Evolutionary conservation across 1,140 invertebrate species (phyloP).

Genomic region (Drosophila sechellia): DNA sequence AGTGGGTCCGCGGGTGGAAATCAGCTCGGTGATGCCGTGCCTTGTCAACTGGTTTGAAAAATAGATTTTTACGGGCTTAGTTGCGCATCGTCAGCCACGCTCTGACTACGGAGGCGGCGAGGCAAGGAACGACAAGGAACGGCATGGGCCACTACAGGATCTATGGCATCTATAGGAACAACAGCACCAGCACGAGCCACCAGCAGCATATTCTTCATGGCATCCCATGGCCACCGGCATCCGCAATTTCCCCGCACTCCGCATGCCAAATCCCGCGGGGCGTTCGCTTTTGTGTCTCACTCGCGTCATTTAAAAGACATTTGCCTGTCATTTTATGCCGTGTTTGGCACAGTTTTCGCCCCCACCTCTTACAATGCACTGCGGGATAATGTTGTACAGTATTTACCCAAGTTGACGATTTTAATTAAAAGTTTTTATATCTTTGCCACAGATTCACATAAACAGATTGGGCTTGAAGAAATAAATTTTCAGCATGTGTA

Average conservation of each 20-base stretch:
- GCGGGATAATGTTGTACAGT: background rate
- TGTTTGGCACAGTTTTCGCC: slow-evolving; percentile 78
- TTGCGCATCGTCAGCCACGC: slow-evolving; percentile 80
- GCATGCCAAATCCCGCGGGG: slow-evolving; percentile 70
- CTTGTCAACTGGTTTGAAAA: slow-evolving; percentile 82
- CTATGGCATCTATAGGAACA: slow-evolving; percentile 44
- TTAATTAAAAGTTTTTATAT: background rate
- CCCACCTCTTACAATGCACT: slow-evolving; percentile 26
- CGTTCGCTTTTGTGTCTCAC: slow-evolving; percentile 80
- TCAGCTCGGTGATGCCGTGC: slow-evolving; percentile 40
- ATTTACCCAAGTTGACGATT: background rate
- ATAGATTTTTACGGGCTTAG: slow-evolving; percentile 82
- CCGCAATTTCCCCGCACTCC: slow-evolving; percentile 19
- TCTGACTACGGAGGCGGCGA: slow-evolving; percentile 23
- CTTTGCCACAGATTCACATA: background rate
- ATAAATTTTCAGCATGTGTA: too few species aligned
- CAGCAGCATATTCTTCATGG: slow-evolving; percentile 44
- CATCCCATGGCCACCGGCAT: slow-evolving; percentile 37
- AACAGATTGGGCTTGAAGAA: too few species aligned
- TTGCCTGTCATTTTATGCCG: slow-evolving; percentile 82
- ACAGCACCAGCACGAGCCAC: slow-evolving; percentile 7
- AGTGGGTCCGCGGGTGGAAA: slow-evolving; percentile 28
- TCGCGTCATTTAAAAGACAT: slow-evolving; percentile 83
- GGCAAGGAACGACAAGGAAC: background rate
- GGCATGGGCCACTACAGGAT: slow-evolving; percentile 25